Evolutionary conservation across 2,797 vertebrate species (phyloP).

Genomic region (Sebastes diaconus): DNA sequence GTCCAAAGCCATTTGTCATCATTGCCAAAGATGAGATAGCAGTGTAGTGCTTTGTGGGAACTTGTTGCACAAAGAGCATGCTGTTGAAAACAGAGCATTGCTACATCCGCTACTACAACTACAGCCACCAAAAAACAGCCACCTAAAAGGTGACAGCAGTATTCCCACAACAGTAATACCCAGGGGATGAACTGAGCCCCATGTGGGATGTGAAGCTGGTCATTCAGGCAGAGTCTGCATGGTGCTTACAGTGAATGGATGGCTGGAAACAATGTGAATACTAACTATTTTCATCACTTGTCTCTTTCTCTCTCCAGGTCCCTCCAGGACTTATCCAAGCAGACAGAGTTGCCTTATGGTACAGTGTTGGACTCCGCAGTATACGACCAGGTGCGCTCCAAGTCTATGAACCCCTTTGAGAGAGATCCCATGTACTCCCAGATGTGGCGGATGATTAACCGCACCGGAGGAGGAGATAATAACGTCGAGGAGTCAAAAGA

Average conservation of each 20-base stretch:
- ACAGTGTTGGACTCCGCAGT: conserved; percentile 96
- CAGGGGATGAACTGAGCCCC: not conserved
- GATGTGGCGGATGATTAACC: conserved; percentile 99
- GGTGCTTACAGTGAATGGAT: not conserved
- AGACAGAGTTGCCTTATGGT: conserved; percentile 97
- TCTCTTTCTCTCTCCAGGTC: conserved; percentile 79
- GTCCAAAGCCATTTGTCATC: not conserved
- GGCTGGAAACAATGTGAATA: not conserved
- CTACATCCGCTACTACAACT: not conserved
- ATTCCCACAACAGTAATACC: not conserved
- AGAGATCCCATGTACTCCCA: conserved; percentile 98
- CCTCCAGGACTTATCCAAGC: conserved; percentile 96
- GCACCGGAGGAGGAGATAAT: conserved; percentile 93
- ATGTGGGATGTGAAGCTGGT: not conserved
- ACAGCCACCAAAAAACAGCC: not conserved
- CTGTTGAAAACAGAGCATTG: not conserved
- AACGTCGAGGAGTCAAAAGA: conserved; percentile 94
- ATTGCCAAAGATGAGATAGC: not conserved
- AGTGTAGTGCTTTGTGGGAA: not conserved
- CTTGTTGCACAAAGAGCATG: not conserved
- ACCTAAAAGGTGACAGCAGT: not conserved
- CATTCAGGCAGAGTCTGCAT: not conserved
- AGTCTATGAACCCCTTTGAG: conserved; percentile 97
- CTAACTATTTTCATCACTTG: conserved; percentile 5
- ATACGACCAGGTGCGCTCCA: conserved; percentile 95